phyloP scores from a whole-genome alignment of 2,113 vertebrate species.

The Platycercus adscitus region DNA sequence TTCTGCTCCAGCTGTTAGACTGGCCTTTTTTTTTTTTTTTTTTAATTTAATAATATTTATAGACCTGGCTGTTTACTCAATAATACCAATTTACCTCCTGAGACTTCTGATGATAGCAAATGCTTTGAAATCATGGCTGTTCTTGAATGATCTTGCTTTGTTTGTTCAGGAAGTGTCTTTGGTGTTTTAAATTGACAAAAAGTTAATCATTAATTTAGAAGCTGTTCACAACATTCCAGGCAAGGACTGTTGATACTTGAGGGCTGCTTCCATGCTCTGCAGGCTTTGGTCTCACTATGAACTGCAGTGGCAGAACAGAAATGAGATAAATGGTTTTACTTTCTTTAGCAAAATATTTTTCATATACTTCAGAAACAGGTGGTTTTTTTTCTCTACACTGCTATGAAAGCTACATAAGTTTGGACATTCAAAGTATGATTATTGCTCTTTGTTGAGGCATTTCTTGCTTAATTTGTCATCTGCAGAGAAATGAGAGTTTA shows the following conservation, averaged over 20 bases:
- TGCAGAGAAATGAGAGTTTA: rapidly evolving
- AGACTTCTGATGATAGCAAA: not conserved
- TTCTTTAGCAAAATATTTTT: not conserved
- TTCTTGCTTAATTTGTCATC: not conserved
- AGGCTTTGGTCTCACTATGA: not conserved
- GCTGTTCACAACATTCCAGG: not conserved
- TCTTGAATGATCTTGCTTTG: not conserved
- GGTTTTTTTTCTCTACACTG: not conserved
- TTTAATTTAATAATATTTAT: not conserved
- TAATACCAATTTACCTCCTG: not conserved
- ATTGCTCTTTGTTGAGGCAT: not conserved
- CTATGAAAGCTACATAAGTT: not conserved
- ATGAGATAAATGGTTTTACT: not conserved
- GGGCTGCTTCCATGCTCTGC: not conserved
- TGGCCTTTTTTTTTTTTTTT: not conserved
- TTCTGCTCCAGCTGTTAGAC: not conserved
- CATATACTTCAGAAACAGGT: not conserved
- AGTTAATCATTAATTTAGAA: not conserved
- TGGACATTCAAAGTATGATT: not conserved
- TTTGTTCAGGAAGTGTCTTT: not conserved
- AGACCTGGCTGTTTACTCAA: not conserved
- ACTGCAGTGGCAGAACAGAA: not conserved
- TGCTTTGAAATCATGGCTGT: not conserved
- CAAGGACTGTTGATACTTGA: not conserved
- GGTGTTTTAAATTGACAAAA: not conserved